Conservation (phyloP, 2,888 invertebrate species). For the Bombylius major region DNA sequence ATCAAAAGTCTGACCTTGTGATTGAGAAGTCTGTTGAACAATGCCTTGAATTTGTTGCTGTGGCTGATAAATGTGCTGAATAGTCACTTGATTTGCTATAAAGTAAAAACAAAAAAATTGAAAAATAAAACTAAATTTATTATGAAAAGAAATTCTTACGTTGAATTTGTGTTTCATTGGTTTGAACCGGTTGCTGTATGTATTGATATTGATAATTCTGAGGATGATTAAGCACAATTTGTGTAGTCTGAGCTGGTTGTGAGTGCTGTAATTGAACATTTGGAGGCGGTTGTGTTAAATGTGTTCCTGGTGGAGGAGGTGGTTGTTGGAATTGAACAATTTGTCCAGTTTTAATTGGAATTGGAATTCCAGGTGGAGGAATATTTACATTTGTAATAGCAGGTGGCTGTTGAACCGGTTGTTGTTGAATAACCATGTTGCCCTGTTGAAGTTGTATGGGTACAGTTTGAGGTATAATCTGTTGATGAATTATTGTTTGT, state of each 20-base stretch:
- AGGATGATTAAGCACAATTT: slow-evolving; percentile 16
- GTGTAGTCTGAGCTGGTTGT: slow-evolving; percentile 10
- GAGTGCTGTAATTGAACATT: slow-evolving; percentile 16
- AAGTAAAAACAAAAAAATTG: not conserved
- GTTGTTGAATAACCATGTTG: slow-evolving; percentile 20
- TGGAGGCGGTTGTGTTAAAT: slow-evolving; percentile 16
- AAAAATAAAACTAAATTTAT: not conserved
- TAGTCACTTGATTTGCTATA: slow-evolving; percentile 15
- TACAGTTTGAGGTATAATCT: slow-evolving; percentile 17
- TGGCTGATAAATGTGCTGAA: slow-evolving; percentile 18
- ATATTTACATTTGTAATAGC: slow-evolving; percentile 16
- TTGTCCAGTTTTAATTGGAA: slow-evolving; percentile 15
- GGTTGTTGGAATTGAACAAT: slow-evolving; percentile 16
- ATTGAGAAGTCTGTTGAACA: slow-evolving; percentile 10
- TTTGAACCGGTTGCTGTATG: slow-evolving; percentile 14
- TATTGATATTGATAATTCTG: slow-evolving; percentile 19
- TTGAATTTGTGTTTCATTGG: slow-evolving; percentile 11
- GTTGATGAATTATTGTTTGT: slow-evolving; percentile 19
- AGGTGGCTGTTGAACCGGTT: slow-evolving; percentile 5
- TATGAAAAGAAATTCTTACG: not conserved
- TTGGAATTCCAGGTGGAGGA: slow-evolving; percentile 14
- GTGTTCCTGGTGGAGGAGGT: slow-evolving; percentile 10
- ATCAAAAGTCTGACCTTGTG: slow-evolving; percentile 7
- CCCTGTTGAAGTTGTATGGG: slow-evolving; percentile 20
- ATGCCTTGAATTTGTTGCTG: slow-evolving; percentile 16